A percentile compares a stretch with the other conserved stretches of the same genome.
These are phyloP conservation scores for Meriones psammophilus DNA, from an alignment of 2,797 vertebrate species.

Conservation along the genomic window DNA sequence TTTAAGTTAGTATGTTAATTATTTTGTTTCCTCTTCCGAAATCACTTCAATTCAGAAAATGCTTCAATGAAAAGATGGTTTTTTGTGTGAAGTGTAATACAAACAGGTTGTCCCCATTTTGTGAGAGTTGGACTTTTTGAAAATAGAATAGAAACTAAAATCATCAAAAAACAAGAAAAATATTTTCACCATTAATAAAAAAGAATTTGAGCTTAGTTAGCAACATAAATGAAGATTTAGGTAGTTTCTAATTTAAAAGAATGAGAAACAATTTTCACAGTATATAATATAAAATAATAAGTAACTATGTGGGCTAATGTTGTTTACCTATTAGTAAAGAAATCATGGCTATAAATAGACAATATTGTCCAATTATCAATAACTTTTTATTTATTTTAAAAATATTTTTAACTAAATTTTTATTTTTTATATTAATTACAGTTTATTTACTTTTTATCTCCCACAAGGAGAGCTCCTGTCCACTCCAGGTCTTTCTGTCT, in stretches of 20 bases:
- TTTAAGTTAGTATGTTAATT: no score
- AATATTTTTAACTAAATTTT: no score
- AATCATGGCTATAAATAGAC: not conserved
- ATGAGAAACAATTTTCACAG: not conserved
- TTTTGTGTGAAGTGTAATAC: no score
- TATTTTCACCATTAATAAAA: not conserved
- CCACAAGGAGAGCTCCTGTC: no score
- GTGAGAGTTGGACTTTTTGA: not conserved
- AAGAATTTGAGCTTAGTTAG: not conserved
- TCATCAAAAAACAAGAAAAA: not conserved
- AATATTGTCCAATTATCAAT: not conserved
- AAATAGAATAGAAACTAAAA: constrained; percentile 43
- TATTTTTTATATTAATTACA: no score
- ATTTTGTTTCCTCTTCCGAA: no score
- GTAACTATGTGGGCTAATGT: not conserved
- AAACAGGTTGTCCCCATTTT: no score
- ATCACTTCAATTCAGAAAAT: no score
- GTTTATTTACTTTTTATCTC: no score
- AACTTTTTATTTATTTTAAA: constrained; percentile 3
- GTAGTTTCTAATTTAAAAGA: not conserved
- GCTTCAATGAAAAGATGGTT: no score
- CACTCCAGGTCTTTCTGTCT: no score
- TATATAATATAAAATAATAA: not conserved
- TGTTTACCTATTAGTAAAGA: not conserved
- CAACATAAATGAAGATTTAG: constrained; percentile 36